Evolutionary conservation across 2,113 vertebrate species (phyloP), one percentile per base, ranked within the genome.

Genomic region (Toxostoma redivivum): DNA sequence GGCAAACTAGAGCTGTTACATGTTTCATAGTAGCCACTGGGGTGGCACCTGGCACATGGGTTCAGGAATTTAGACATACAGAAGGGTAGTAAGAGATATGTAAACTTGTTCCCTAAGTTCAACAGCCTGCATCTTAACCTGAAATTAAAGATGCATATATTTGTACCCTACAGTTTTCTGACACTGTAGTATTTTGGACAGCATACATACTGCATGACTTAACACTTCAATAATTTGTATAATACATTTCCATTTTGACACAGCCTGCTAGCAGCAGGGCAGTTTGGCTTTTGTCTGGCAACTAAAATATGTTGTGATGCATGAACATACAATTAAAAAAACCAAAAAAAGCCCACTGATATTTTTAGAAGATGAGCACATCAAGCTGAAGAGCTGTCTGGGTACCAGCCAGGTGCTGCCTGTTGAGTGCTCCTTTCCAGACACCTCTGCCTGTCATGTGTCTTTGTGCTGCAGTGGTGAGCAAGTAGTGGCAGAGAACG

Each of bases 381-480:
- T 65, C 0, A 3, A 76, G 42, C 47, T 3, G 2, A 45, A 37
- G 24, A 45, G 24, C 30, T 62, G 35, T 10, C 9, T 1, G 6
- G 58, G 54, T 51, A 22, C 47, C 47, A 64, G 24, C 23, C 13
- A 12, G 42, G 15, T 78, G 64, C 65, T 80, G 50, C 50, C 72
- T 28, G 12, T 61, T 0, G 0, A 7, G 30, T 21, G 10, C 33
- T 81, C 11, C 27, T 77, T 76, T 70, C 25, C 23, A 15, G 82
- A 11, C 28, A 33, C 15, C 33, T 42, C 53, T 56, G 37, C 35
- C 25, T 33, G 40, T 25, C 0, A 0, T 0, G 0, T 17, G 10
- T 35, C 33, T 35, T 24, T 5, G 15, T 67, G 11, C 35, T 38
- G 53, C 42, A 2, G 18, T 4, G 40, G 42, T 33, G 47, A 69